Conservation (phyloP, 1,140 invertebrate species). For the Papilio xuthus region DNA sequence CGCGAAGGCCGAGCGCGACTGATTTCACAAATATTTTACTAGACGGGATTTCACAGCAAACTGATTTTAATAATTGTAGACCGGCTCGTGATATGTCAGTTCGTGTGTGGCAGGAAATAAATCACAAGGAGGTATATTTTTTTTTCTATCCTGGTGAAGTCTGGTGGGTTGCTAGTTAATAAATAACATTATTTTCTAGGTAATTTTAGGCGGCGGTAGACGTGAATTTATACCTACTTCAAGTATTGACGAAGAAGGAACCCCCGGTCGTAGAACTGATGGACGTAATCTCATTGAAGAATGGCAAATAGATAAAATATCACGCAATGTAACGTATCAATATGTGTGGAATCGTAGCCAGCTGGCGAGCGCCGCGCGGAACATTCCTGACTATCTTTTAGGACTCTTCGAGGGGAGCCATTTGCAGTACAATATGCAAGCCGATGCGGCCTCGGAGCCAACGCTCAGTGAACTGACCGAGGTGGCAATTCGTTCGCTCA, state of each 20-base stretch:
- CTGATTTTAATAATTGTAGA: not conserved
- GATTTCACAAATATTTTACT: not conserved
- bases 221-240: slow-evolving; percentile 84
- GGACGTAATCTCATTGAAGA: slow-evolving; percentile 77
- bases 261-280: slow-evolving; percentile 83
- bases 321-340: slow-evolving; percentile 84
- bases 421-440: slow-evolving; percentile 73
- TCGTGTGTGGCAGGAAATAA: too few species aligned
- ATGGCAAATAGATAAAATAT: slow-evolving; percentile 64
- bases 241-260: slow-evolving; percentile 84
- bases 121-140: not conserved
- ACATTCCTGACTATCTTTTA: slow-evolving; percentile 86
- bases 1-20: not conserved
- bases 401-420: slow-evolving; percentile 82
- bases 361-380: slow-evolving; percentile 83
- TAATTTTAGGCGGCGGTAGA: slow-evolving; percentile 88
- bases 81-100: not conserved
- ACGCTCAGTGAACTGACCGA: slow-evolving; percentile 91
- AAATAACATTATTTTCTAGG: slow-evolving; percentile 59
- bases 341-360: slow-evolving; percentile 85
- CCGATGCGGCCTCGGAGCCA: slow-evolving; percentile 82
- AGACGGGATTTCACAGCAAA: too few species aligned
- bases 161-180: not conserved
- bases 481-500: slow-evolving; percentile 89
- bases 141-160: not conserved